Evolutionary conservation across 2,888 invertebrate genomes (phyloP).

Genomic region (Athetis lepigone): DNA sequence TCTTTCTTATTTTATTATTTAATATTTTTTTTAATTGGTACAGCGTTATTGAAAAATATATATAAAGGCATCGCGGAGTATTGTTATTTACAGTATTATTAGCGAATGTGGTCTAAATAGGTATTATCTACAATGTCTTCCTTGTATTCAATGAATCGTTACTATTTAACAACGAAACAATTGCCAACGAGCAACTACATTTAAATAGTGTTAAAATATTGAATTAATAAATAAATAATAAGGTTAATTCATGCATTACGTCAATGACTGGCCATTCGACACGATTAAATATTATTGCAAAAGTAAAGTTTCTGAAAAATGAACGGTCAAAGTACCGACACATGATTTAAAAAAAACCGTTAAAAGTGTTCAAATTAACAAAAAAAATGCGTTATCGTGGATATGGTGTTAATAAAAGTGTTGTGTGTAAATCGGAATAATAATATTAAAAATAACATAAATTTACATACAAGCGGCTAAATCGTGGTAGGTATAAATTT

Average conservation of each 20-base stretch:
- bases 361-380: background rate
- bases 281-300: too few relatives aligned
- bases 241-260: too few relatives aligned
- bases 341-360: background rate
- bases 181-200: conserved; percentile 3
- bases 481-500: conserved; percentile 4
- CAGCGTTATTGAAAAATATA: background rate
- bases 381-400: background rate
- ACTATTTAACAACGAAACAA: conserved; percentile 34
- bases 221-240: conserved; percentile 21
- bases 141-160: conserved; percentile 37
- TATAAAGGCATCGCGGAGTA: background rate
- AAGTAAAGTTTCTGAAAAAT: too few relatives aligned
- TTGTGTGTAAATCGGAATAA: too few relatives aligned
- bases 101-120: conserved; percentile 14
- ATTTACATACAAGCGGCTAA: background rate
- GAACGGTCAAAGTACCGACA: too few relatives aligned
- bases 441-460: background rate
- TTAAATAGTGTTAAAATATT: conserved; percentile 4
- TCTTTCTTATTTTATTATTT: background rate
- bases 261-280: background rate
- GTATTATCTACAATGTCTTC: conserved; percentile 20
- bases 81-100: conserved; percentile 17
- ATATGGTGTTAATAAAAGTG: background rate
- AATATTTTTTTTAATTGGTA: background rate